These are phyloP conservation scores for Colossoma macropomum DNA, from an alignment of 2,113 vertebrate species.

Conservation along the genomic window DNA sequence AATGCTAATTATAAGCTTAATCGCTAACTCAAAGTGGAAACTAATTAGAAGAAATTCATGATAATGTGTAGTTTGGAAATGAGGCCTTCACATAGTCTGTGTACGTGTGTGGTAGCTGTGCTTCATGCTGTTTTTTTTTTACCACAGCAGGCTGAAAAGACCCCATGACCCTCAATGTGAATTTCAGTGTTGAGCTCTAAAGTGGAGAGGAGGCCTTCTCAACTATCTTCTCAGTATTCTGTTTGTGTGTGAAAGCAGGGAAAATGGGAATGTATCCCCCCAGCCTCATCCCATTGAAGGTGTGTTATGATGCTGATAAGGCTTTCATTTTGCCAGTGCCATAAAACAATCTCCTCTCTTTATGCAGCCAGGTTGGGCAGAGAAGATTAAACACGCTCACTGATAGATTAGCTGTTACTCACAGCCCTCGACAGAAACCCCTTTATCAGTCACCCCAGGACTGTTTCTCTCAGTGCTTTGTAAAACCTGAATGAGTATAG, in stretches of 20 bases:
- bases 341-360: slow-evolving; percentile 47
- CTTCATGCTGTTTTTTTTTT: neutral
- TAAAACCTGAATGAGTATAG: slow-evolving; percentile 5
- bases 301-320: slow-evolving; percentile 53
- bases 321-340: slow-evolving; percentile 31
- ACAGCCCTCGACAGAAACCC: neutral
- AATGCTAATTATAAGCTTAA: slow-evolving; percentile 19
- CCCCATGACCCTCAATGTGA: no score
- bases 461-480: slow-evolving; percentile 14
- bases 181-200: no score
- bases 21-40: neutral
- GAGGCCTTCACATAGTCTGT: neutral
- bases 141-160: neutral
- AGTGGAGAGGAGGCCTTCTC: no score
- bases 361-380: slow-evolving; percentile 17
- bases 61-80: neutral
- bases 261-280: neutral
- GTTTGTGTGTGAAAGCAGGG: neutral
- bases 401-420: slow-evolving; percentile 23
- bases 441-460: slow-evolving; percentile 18
- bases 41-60: slow-evolving; percentile 11
- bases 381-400: slow-evolving; percentile 37
- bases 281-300: neutral
- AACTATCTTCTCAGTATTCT: neutral
- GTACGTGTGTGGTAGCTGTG: neutral